phyloP scores from a whole-genome alignment of 2,797 vertebrate species.

The Enteromius anoplus region DNA sequence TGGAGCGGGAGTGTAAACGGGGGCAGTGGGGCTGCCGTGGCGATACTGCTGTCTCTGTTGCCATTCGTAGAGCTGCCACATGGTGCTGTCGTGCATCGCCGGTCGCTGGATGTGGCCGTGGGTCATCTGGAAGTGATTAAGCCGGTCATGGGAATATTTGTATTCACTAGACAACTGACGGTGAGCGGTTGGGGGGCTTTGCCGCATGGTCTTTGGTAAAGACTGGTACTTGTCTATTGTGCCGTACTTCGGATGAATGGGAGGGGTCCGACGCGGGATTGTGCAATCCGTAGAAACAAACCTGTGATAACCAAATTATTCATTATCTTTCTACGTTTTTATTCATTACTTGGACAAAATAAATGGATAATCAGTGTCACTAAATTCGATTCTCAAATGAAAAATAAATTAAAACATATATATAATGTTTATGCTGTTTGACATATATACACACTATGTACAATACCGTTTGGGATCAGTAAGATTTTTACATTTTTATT shows the following conservation, averaged over 20 bases:
- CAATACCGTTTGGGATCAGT: not conserved
- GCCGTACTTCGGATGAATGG: slow-evolving; percentile 76
- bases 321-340: not conserved
- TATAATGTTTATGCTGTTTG: not conserved
- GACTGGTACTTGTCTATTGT: slow-evolving; percentile 85
- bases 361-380: too few relatives aligned
- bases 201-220: slow-evolving; percentile 84
- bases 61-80: slow-evolving; percentile 95
- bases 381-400: not conserved
- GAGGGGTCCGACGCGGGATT: slow-evolving; percentile 81
- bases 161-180: slow-evolving; percentile 88
- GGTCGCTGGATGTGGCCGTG: slow-evolving; percentile 81
- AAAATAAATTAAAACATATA: not conserved
- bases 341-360: not conserved
- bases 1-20: slow-evolving; percentile 82
- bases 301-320: slow-evolving; percentile 55
- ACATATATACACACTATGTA: not conserved
- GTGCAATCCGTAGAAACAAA: slow-evolving; percentile 79
- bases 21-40: slow-evolving; percentile 91
- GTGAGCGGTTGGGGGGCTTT: slow-evolving; percentile 76
- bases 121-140: slow-evolving; percentile 89
- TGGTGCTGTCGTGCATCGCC: slow-evolving; percentile 74
- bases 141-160: slow-evolving; percentile 93
- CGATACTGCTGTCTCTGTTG: slow-evolving; percentile 95
- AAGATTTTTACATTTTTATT: not conserved